phyloP scores from a whole-genome alignment of 2,888 invertebrate species.

The Microctonus hyperodae region DNA sequence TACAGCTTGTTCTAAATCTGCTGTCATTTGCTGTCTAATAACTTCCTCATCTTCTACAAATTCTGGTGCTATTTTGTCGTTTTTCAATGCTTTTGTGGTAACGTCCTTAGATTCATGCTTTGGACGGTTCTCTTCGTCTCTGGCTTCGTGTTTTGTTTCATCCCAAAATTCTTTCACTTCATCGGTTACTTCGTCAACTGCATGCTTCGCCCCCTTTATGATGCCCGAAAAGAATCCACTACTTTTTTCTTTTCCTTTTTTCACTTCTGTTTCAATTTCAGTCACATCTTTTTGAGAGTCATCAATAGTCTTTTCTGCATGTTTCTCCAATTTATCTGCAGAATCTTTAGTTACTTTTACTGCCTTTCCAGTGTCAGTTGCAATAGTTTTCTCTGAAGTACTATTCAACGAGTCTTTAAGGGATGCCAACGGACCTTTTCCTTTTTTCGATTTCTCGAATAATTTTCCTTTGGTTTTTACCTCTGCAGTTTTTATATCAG shows the following conservation, averaged over 20 bases:
- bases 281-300: slow-evolving; percentile 29
- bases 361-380: slow-evolving; percentile 18
- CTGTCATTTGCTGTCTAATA: background rate
- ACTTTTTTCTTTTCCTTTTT: slow-evolving; percentile 37
- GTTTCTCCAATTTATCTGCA: slow-evolving; percentile 26
- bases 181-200: slow-evolving; percentile 37
- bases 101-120: slow-evolving; percentile 42
- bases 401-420: background rate
- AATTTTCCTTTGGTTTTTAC: slow-evolving; percentile 33
- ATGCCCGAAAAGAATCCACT: slow-evolving; percentile 40
- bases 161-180: slow-evolving; percentile 35
- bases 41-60: background rate
- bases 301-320: slow-evolving; percentile 32
- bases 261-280: slow-evolving; percentile 29
- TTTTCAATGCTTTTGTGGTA: slow-evolving; percentile 44
- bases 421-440: background rate
- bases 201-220: slow-evolving; percentile 38
- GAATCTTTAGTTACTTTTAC: slow-evolving; percentile 27
- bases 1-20: background rate
- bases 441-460: background rate
- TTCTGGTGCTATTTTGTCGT: slow-evolving; percentile 25
- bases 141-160: slow-evolving; percentile 35
- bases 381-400: background rate
- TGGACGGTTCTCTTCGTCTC: slow-evolving; percentile 33
- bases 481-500: slow-evolving; percentile 31